A percentile compares a stretch with the other conserved stretches of the same genome.
Evolutionary conservation across 2,888 invertebrate species (phyloP).

Genomic region (Bellardia pandia): DNA sequence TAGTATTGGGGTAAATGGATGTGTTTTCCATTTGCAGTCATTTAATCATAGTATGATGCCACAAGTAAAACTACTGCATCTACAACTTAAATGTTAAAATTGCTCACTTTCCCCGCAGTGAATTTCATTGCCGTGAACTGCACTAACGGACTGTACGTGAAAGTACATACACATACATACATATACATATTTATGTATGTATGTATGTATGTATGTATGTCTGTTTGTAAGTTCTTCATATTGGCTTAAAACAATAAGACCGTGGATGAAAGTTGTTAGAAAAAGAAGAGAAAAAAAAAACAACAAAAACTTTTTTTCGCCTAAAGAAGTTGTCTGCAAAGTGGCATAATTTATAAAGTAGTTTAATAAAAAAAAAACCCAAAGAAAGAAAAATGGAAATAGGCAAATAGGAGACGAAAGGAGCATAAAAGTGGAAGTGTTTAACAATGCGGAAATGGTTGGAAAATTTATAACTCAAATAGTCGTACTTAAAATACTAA

Average conservation of each 20-base stretch:
- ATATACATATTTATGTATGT: neutral
- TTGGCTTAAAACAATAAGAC: conserved; percentile 69
- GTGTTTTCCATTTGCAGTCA: conserved; percentile 56
- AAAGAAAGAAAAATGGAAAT: conserved; percentile 32
- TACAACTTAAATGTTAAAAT: conserved; percentile 24
- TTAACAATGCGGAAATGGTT: conserved; percentile 61
- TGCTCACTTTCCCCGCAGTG: conserved; percentile 1
- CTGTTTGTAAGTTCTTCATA: conserved; percentile 18
- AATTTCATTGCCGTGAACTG: conserved; percentile 21
- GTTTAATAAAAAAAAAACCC: conserved; percentile 40
- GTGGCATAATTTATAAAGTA: conserved; percentile 69
- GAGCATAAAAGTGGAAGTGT: conserved; percentile 38
- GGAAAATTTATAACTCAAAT: conserved; percentile 62
- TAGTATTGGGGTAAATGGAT: neutral
- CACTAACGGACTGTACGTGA: neutral
- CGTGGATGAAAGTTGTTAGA: conserved; percentile 34
- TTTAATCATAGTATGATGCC: conserved; percentile 55
- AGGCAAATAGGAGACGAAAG: neutral
- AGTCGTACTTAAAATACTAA: conserved; percentile 23
- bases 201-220: neutral
- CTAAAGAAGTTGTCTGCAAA: conserved; percentile 65
- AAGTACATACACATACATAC: neutral
- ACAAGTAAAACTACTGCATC: conserved; percentile 45
- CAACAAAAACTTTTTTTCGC: conserved; percentile 27
- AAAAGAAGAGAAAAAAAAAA: conserved; percentile 16